These are phyloP conservation scores for Hylaea fasciaria DNA, from an alignment of 2,888 invertebrate genomes.

Conservation along the genomic window DNA sequence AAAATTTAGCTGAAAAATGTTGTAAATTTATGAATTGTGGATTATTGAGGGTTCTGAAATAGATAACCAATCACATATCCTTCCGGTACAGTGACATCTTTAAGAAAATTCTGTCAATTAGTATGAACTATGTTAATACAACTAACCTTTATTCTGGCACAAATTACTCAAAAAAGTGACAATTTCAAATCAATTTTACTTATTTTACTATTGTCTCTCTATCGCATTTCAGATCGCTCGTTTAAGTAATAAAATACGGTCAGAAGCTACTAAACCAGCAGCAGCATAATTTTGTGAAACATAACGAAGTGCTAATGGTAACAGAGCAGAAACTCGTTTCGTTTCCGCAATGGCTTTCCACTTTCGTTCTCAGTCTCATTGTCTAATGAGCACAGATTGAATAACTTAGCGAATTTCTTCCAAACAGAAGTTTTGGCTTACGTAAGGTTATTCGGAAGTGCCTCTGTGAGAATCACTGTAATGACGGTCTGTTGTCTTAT, in stretches of 20 bases:
- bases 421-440: conserved; percentile 61
- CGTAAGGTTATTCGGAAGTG: conserved; percentile 62
- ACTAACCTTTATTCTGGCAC: no score
- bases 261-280: conserved; percentile 13
- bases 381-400: conserved; percentile 76
- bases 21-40: no score
- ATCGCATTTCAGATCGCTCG: no score
- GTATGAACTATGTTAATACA: no score
- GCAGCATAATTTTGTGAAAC: conserved; percentile 36
- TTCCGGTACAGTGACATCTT: no score
- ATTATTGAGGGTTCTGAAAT: no score
- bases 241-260: not conserved
- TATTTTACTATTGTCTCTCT: no score
- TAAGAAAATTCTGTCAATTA: no score
- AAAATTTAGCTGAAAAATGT: no score
- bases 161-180: no score
- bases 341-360: conserved; percentile 78
- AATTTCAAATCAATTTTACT: no score
- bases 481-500: conserved; percentile 68
- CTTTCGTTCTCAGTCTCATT: conserved; percentile 82
- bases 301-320: conserved; percentile 52
- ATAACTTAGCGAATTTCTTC: conserved; percentile 79
- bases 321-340: conserved; percentile 60
- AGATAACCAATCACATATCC: no score
- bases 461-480: conserved; percentile 74